Conservation (phyloP, 2,888 invertebrate species). For the Myopa testacea region DNA sequence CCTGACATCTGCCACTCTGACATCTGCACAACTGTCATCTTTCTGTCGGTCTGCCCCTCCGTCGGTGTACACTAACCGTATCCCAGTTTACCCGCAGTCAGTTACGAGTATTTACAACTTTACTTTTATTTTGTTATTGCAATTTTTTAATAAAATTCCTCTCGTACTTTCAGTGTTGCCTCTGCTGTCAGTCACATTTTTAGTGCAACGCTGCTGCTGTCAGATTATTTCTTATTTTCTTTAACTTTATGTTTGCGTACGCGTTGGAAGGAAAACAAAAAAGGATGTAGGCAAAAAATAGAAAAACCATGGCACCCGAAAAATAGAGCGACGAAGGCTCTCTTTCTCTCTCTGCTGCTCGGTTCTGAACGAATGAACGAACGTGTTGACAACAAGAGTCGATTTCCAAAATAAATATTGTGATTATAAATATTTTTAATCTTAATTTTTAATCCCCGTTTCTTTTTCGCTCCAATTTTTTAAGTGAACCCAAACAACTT, state of each 20-base stretch:
- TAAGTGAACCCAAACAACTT: too few relatives aligned
- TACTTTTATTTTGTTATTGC: not conserved
- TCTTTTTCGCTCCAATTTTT: too few relatives aligned
- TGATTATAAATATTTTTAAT: not conserved
- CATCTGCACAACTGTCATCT: not conserved
- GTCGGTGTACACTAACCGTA: not conserved
- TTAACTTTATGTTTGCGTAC: slow-evolving; percentile 5
- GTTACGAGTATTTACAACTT: not conserved
- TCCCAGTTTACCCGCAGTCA: not conserved
- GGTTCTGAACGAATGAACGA: not conserved
- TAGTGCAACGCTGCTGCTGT: slow-evolving; percentile 19
- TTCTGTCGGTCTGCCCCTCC: not conserved
- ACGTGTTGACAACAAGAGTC: slow-evolving; percentile 3
- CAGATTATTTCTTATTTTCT: slow-evolving; percentile 28
- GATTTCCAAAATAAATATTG: not conserved
- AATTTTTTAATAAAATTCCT: slow-evolving; percentile 22
- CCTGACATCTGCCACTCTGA: too few relatives aligned
- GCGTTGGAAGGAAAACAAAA: slow-evolving; percentile 5
- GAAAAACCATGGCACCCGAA: not conserved
- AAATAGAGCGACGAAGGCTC: too few relatives aligned
- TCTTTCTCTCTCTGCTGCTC: not conserved
- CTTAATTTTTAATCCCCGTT: too few relatives aligned
- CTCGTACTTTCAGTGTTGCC: slow-evolving; percentile 3
- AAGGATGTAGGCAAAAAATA: not conserved
- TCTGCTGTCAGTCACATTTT: slow-evolving; percentile 18